Percentiles rank a stretch among this genome's conserved stretches.
These are phyloP conservation scores for Otocyon megalotis DNA, from an alignment of 2,113 vertebrate genomes.

Conservation along the genomic window DNA sequence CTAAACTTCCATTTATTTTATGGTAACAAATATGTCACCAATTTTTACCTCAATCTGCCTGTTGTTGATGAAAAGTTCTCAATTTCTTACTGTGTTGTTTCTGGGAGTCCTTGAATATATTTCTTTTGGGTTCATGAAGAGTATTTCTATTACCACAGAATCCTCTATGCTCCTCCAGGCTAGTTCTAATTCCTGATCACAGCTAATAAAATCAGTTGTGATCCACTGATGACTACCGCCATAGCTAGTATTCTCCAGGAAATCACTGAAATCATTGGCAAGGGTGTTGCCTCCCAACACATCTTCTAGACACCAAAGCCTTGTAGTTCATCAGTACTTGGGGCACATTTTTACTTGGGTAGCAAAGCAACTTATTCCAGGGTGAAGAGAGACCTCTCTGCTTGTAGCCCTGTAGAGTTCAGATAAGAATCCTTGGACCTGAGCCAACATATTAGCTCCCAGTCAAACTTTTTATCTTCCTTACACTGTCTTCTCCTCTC, in stretches of 20 bases:
- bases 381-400: background rate
- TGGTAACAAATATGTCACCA: background rate
- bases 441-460: background rate
- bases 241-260: background rate
- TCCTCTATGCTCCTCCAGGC: background rate
- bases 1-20: background rate
- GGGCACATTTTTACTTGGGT: background rate
- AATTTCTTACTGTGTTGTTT: background rate
- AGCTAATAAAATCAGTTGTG: background rate
- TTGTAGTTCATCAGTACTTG: background rate
- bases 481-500: background rate
- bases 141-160: background rate
- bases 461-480: background rate
- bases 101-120: background rate
- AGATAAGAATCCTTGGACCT: background rate
- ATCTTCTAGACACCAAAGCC: background rate
- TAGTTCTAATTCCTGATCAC: background rate
- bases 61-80: background rate
- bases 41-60: background rate
- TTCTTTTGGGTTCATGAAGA: background rate
- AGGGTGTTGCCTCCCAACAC: background rate
- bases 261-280: background rate
- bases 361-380: background rate
- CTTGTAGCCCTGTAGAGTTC: background rate
- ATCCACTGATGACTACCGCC: background rate